phyloP scores from a whole-genome alignment of 2,888 invertebrate species.

The Xiphydria camelus region DNA sequence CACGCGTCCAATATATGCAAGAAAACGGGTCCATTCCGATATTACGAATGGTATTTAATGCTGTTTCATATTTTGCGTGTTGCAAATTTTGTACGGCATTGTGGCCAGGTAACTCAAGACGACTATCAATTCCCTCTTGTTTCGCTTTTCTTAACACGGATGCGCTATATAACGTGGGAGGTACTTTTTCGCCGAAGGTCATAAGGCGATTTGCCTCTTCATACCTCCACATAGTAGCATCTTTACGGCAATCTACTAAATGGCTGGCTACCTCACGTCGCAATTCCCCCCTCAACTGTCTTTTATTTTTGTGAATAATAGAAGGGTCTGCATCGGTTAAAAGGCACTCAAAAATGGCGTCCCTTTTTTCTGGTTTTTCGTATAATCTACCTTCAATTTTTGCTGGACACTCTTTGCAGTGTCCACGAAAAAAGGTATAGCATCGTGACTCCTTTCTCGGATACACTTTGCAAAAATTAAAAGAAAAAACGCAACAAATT shows the following conservation, averaged over 20 bases:
- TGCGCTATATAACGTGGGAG: conserved; percentile 8
- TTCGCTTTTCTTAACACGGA: conserved; percentile 21
- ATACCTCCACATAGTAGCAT: conserved; percentile 16
- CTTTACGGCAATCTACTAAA: conserved; percentile 13
- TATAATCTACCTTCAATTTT: background rate
- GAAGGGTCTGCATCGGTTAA: too few species aligned
- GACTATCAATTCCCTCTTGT: conserved; percentile 11
- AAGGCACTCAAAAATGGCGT: conserved; percentile 13
- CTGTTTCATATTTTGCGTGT: conserved; percentile 12
- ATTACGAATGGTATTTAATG: conserved; percentile 8
- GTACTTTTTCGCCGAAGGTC: conserved; percentile 12
- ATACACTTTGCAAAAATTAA: conserved; percentile 10
- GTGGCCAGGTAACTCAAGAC: conserved; percentile 7
- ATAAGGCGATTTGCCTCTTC: conserved; percentile 14
- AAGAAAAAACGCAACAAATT: conserved; percentile 13
- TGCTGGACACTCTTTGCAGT: conserved; percentile 10
- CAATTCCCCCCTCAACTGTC: conserved; percentile 5
- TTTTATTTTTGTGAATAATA: conserved; percentile 10
- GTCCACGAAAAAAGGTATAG: conserved; percentile 5
- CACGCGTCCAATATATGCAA: conserved; percentile 15
- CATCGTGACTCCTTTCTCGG: conserved; percentile 3
- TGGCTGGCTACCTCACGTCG: conserved; percentile 12
- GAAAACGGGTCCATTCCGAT: conserved; percentile 17
- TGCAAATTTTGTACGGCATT: conserved; percentile 15
- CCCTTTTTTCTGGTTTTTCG: conserved; percentile 11